Base-by-base conservation (phyloP, 2,888 invertebrate species). In the Temnothorax unifasciatus region DNA sequence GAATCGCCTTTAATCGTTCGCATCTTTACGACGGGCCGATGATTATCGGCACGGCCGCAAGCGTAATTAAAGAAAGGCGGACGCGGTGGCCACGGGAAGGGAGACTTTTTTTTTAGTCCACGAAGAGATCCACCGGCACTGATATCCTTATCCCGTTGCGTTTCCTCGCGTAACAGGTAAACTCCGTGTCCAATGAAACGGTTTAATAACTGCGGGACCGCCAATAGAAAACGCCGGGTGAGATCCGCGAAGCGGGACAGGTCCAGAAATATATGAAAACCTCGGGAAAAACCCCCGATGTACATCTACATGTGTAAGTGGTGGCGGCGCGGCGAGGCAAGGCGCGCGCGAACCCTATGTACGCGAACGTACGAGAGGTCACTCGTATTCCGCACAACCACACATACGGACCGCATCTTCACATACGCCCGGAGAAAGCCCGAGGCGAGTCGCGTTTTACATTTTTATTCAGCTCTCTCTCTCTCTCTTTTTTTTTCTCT, bases 381-480 rank as follows among this genome's bases (percentile, higher is more conserved):
- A 57, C 68, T 54, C 25, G 68, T 52, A 25, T 34, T 34, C 11
- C 47, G 34, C 69, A 57, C 69, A 18, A 18, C 18, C 59, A 71
- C 69, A 69, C 79, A 79, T 71, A 79, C 79, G 57, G 44, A 18
- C 18, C 79, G 79, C 57, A 71, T 79, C 71, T 75, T 82, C 81
- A 63, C 81, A 41, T 41, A 73, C 52, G 83, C 29, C 29, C 13
- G 68, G 54, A 87, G 86, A 73, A 83, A 89, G 89, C 93, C 92
- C 85, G n/a, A 90, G 93, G 93, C 93, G 90, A 92, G 92, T 90
- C 91, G 91, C 91, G 90, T 93, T 93, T 92, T 92, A 88, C 92
- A 92, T 93, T 93, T 93, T 92, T 92, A 89, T 90, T 85, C 91
- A 21, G 21, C 21, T 21, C n/a, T 18, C 83, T 74, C 85, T 88